Conservation (phyloP, 2,888 invertebrate species). For the Leistus spinibarbis region DNA sequence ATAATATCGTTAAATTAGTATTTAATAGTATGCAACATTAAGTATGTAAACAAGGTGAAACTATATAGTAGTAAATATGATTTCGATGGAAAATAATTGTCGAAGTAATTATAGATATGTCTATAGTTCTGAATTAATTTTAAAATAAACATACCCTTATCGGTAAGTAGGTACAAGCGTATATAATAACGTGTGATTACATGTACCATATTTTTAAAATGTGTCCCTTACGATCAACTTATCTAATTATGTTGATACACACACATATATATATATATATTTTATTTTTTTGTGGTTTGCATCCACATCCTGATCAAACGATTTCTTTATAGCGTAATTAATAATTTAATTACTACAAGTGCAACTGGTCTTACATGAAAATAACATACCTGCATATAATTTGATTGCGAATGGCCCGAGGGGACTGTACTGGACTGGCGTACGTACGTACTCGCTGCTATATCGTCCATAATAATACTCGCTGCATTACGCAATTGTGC, state of each 20-base stretch:
- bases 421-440: not conserved
- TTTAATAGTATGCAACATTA: no score
- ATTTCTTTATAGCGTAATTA: constrained; percentile 26
- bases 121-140: no score
- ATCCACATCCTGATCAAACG: constrained; percentile 22
- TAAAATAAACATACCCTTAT: not conserved
- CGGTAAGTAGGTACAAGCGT: not conserved
- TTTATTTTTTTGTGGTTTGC: not conserved
- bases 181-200: not conserved
- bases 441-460: no score
- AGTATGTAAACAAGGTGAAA: no score
- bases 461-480: no score
- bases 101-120: no score
- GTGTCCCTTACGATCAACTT: constrained; percentile 1
- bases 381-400: constrained; percentile 38
- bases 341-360: constrained; percentile 33
- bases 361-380: constrained; percentile 33
- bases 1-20: no score
- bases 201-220: not conserved
- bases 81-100: no score
- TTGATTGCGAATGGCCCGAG: constrained; percentile 5
- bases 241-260: constrained; percentile 32
- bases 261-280: no score
- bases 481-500: not conserved
- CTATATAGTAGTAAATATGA: no score